A percentile compares a stretch with the other conserved stretches of the same genome.
phyloP scores from a whole-genome alignment of 2,888 invertebrate genomes.

The Tyria jacobaeae region DNA sequence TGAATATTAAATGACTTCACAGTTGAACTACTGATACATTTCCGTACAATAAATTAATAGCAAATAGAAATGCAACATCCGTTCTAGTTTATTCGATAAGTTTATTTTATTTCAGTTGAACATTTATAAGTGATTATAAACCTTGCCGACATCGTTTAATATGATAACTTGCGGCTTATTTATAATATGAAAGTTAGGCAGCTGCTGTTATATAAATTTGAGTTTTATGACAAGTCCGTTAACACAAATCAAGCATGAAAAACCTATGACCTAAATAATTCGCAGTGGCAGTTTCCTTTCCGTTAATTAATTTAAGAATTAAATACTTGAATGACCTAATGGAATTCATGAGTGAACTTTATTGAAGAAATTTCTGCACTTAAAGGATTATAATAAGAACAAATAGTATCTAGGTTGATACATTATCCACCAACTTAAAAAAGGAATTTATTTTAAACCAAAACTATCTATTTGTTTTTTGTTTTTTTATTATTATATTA shows the following conservation, averaged over 20 bases:
- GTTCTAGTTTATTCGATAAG: conserved; percentile 10
- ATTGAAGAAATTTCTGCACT: neutral
- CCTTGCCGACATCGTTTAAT: neutral
- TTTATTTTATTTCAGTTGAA: conserved; percentile 15
- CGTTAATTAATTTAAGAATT: neutral
- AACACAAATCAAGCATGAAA: neutral
- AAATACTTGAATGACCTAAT: neutral
- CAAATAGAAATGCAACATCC: conserved; percentile 6
- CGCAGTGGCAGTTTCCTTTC: neutral
- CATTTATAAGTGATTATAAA: conserved; percentile 9
- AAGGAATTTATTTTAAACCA: too few species aligned
- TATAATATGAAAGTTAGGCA: neutral
- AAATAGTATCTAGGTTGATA: too few species aligned
- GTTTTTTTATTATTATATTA: too few species aligned
- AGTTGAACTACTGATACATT: neutral
- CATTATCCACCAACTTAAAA: too few species aligned
- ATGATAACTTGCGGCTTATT: neutral
- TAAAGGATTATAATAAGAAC: neutral
- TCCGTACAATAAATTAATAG: neutral
- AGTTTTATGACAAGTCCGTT: neutral
- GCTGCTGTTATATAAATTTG: neutral
- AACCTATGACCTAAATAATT: neutral
- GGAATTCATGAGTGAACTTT: neutral
- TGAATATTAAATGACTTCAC: neutral
- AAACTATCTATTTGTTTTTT: too few species aligned